Base-by-base conservation (phyloP, 1,140 invertebrate genomes). In the Vanessa tameamea region DNA sequence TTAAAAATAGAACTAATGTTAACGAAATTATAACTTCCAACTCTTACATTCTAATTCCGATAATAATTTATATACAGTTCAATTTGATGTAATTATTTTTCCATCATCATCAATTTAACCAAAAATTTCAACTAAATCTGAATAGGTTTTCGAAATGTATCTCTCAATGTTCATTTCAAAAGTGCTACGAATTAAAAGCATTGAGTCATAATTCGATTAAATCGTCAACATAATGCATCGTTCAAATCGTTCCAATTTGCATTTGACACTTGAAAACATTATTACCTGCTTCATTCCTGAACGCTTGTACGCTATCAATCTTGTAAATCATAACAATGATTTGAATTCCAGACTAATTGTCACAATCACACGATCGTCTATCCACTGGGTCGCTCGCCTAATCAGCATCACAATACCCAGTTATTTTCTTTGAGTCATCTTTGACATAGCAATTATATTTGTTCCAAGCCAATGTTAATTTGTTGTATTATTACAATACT, bases 401-500 rank as follows among this genome's bases (percentile, higher is more conserved):
- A 57, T 82, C 82, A 50, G 80, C 76, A 76, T 83, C 78, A 70
- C 80, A 83, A 67, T 76, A 89, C n/a, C 84, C 87, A 37, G 26
- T 67, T 75, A 88, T 64, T 20, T 79, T 72, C 20, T 50, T 70
- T 0, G 23, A 47, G 8, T 72, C 63, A 50, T 80, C 68, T 69
- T 80, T 80, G 23, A 59, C 16, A 79, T 78, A 82, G 31, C n/a
- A 48, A 82, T 51, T n/a, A 76, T 65, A 67, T 82, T 84, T 64
- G 77, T 63, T 72, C 69, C 72, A 73, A 79, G 67, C 78, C 78
- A 85, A 50, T 83, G 83, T 72, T 85, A 74, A 61, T 53, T 68
- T 47, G 65, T 53, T 71, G 77, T 73, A 73, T 68, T 70, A 73
- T 78, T 85, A 71, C 67, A 65, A 64, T 65, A 82, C 43, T 73